Base-by-base conservation (phyloP, 2,113 vertebrate species). In the Festucalex cinctus region DNA sequence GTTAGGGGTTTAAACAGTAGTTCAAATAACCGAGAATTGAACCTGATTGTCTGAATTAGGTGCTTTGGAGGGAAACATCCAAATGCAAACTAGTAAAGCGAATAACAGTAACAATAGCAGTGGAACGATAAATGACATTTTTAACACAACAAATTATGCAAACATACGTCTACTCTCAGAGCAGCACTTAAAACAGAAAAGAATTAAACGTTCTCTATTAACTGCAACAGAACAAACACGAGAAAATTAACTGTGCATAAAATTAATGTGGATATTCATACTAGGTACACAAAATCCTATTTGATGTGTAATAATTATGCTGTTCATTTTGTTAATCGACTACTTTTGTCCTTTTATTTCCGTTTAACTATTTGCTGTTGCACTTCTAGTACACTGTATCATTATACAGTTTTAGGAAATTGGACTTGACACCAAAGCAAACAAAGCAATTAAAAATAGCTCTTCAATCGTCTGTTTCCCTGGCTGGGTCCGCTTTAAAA, bases 351-450 rank as follows among this genome's bases (percentile, higher is more conserved):
- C 10, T 61, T 28, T 63, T 13, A 28, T 13, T 24, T 56, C 51
- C 44, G 19, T 35, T 6, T 32, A 57, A 6, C 20, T 63, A 41
- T 19, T 51, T 79, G 51, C 46, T 67, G 26, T 56, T 56, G 9
- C 26, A 49, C 56, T 48, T 20, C 59, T 69, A 35, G 70, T 81
- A 6, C 69, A 61, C 65, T 76, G 76, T 24, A 73, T 28, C 8
- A 39, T 17, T 13, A 10, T 24, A 43, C 37, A 16, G 59, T 37
- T 20, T 61, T 13, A 20, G 51, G 17, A 39, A 6, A 48, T 39
- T 77, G 77, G 73, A 80, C 81, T 81, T 81, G 64, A 13, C 68
- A 68, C 60, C 19, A 71, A 74, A 68, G 70, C 39, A 71, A 56
- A 63, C 8, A 17, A 63, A 63, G 68, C 54, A 70, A 58, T 61